phyloP scores from a whole-genome alignment of 2,888 invertebrate species.

The Euzophera pinguis region DNA sequence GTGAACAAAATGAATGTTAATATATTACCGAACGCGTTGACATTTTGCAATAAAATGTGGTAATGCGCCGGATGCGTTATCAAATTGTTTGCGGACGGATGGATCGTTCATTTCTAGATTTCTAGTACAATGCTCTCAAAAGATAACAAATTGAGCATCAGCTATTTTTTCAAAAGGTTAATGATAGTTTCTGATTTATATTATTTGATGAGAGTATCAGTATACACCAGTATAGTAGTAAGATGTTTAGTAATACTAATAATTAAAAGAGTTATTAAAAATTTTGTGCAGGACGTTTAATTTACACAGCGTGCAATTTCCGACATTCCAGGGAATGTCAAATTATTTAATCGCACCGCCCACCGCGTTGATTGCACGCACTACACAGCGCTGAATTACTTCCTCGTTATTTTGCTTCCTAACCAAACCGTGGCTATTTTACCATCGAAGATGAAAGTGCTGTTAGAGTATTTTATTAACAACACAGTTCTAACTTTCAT shows the following conservation, averaged over 20 bases:
- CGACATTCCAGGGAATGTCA: slow-evolving; percentile 30
- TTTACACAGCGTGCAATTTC: slow-evolving; percentile 17
- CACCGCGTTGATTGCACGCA: slow-evolving; percentile 37
- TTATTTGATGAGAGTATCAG: background rate
- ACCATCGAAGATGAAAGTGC: slow-evolving; percentile 45
- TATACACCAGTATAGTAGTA: background rate
- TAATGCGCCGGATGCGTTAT: slow-evolving; percentile 50
- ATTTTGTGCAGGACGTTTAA: background rate
- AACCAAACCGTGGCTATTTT: slow-evolving; percentile 32
- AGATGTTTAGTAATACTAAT: background rate
- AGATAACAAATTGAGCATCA: slow-evolving; percentile 39
- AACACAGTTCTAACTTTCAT: background rate
- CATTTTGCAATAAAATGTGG: slow-evolving; percentile 13
- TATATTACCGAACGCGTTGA: slow-evolving; percentile 11
- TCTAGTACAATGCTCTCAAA: slow-evolving; percentile 55
- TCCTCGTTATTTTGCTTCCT: slow-evolving; percentile 51
- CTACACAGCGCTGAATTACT: slow-evolving; percentile 40
- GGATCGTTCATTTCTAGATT: slow-evolving; percentile 44
- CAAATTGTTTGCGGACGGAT: slow-evolving; percentile 45
- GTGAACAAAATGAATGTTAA: slow-evolving; percentile 14
- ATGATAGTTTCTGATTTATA: too few relatives aligned
- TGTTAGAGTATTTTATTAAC: slow-evolving; percentile 16
- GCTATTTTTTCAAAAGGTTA: too few relatives aligned
- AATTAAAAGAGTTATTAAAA: background rate
- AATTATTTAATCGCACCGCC: slow-evolving; percentile 28